Conservation (phyloP, 2,888 invertebrate species). For the Synanthedon formicaeformis region DNA sequence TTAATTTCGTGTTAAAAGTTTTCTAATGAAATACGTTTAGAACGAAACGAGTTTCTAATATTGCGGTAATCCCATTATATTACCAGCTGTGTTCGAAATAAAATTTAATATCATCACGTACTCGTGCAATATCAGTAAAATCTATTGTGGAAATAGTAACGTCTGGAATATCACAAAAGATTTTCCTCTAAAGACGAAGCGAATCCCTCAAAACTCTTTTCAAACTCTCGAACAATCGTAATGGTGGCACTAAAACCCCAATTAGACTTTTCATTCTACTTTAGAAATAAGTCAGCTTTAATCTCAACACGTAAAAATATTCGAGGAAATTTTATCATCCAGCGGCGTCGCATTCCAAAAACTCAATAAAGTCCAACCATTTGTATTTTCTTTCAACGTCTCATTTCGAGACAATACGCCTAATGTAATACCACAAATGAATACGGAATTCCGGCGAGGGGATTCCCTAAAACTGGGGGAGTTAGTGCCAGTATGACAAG, state of each 20-base stretch:
- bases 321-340: conserved; percentile 23
- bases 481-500: conserved; percentile 19
- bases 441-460: conserved; percentile 51
- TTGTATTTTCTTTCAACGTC: conserved; percentile 49
- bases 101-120: no score
- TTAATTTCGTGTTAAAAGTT: background rate
- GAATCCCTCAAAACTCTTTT: no score
- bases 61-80: background rate
- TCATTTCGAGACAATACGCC: conserved; percentile 53
- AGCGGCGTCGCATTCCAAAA: conserved; percentile 26
- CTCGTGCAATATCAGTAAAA: background rate
- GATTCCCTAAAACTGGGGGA: conserved; percentile 30
- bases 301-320: conserved; percentile 11
- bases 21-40: no score
- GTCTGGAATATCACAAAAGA: background rate
- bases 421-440: conserved; percentile 63
- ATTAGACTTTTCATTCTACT: background rate
- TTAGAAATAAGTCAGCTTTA: conserved; percentile 1
- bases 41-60: background rate
- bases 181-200: background rate
- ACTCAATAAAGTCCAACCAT: conserved; percentile 38
- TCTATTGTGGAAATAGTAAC: background rate
- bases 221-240: no score
- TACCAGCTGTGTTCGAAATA: no score
- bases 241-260: background rate